Evolutionary conservation across 2,888 invertebrate species (phyloP).

Genomic region (Mesorhabditis sp.): DNA sequence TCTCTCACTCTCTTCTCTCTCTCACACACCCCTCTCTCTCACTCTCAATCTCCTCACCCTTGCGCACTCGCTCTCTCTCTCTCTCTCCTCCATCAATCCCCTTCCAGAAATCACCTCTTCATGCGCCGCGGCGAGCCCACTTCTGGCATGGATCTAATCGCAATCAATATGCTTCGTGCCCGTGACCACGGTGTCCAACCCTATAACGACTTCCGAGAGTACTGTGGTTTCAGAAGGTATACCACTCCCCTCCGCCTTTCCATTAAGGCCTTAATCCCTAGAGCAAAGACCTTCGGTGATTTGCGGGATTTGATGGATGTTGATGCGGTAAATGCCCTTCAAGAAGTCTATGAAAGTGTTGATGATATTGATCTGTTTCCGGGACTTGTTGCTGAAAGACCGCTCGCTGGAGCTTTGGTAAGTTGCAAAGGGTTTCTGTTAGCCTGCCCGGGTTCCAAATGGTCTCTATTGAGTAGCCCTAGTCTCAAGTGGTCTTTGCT

Average conservation of each 20-base stretch:
- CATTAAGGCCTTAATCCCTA: neutral
- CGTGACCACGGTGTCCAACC: constrained; percentile 81
- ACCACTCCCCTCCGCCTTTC: neutral
- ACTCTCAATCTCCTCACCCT: no score
- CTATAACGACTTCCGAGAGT: constrained; percentile 73
- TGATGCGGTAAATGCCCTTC: constrained; percentile 62
- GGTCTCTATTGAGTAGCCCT: neutral
- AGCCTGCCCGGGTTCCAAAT: neutral
- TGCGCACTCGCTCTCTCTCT: no score
- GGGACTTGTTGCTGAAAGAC: constrained; percentile 80
- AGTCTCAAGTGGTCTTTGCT: no score
- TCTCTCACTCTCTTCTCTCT: no score
- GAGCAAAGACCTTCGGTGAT: constrained; percentile 79
- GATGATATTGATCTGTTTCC: constrained; percentile 93
- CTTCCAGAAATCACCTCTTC: constrained; percentile 73
- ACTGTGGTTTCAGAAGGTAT: constrained; percentile 74
- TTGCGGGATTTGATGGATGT: constrained; percentile 69
- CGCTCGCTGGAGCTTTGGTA: constrained; percentile 72
- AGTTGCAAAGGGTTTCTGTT: constrained; percentile 50
- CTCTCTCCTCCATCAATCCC: no score
- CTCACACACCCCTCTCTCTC: no score
- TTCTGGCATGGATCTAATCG: constrained; percentile 84
- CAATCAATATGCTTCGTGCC: constrained; percentile 80
- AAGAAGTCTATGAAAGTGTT: constrained; percentile 67
- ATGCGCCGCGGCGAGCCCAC: constrained; percentile 81